phyloP scores from a whole-genome alignment of 2,888 invertebrate species.

The Erannis defoliaria region DNA sequence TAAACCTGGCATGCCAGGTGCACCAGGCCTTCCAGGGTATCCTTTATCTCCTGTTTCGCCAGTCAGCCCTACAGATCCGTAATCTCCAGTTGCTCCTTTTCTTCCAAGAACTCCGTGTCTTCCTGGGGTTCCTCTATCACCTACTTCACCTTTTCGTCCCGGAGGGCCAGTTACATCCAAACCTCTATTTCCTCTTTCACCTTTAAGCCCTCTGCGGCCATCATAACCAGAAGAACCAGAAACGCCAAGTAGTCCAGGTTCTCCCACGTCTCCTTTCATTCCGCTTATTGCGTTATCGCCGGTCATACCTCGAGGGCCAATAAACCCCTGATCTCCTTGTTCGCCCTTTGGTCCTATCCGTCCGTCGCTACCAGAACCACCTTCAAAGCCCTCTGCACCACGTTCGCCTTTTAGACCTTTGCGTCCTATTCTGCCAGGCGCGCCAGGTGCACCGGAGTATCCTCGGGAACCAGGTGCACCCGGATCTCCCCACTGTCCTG shows the following conservation, averaged over 20 bases:
- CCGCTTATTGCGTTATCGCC: slow-evolving; percentile 89
- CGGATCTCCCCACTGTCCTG: slow-evolving; percentile 88
- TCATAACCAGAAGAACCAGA: slow-evolving; percentile 72
- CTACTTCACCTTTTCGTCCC: slow-evolving; percentile 88
- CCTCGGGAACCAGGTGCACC: slow-evolving; percentile 92
- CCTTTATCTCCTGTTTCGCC: slow-evolving; percentile 85
- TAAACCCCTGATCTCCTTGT: slow-evolving; percentile 82
- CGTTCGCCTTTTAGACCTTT: slow-evolving; percentile 61
- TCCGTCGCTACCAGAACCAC: slow-evolving; percentile 64
- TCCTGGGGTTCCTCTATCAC: slow-evolving; percentile 86
- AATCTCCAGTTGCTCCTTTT: slow-evolving; percentile 86
- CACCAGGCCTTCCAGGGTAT: slow-evolving; percentile 84
- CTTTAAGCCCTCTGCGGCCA: slow-evolving; percentile 82
- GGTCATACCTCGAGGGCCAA: slow-evolving; percentile 84
- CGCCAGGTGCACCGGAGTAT: slow-evolving; percentile 81
- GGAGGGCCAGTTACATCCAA: slow-evolving; percentile 71
- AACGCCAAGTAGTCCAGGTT: slow-evolving; percentile 82
- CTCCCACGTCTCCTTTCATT: slow-evolving; percentile 85
- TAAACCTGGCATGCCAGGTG: slow-evolving; percentile 85
- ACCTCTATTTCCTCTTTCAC: slow-evolving; percentile 87
- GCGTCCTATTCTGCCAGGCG: slow-evolving; percentile 54
- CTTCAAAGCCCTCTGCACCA: slow-evolving; percentile 60
- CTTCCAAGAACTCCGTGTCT: slow-evolving; percentile 79
- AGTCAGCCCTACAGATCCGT: slow-evolving; percentile 79
- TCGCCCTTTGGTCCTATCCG: slow-evolving; percentile 74